phyloP scores from a whole-genome alignment of 2,797 vertebrate genomes.

The Streptopelia turtur region DNA sequence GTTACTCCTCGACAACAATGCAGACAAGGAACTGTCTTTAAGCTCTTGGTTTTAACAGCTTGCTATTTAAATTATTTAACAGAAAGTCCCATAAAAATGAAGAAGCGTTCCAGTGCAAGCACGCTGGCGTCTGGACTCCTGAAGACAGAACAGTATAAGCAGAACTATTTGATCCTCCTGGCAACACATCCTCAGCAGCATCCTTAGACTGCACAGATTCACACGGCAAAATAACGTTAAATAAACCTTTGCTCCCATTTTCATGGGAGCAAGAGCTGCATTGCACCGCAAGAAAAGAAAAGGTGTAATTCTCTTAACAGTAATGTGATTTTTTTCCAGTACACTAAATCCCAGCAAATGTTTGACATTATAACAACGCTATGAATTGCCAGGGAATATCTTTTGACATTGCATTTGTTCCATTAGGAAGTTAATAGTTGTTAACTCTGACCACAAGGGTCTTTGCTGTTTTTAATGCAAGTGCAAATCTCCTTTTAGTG shows the following conservation, averaged over 20 bases:
- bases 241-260: neutral
- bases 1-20: neutral
- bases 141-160: neutral
- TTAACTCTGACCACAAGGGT: neutral
- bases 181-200: slow-evolving; percentile 39
- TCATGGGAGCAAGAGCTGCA: neutral
- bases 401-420: neutral
- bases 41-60: neutral
- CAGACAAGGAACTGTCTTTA: neutral
- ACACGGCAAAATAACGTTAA: neutral
- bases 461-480: neutral
- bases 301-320: neutral
- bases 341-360: neutral
- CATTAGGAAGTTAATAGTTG: neutral
- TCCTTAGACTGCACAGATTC: neutral
- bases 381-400: neutral
- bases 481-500: neutral
- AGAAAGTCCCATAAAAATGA: slow-evolving; percentile 38
- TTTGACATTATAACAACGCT: neutral
- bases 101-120: slow-evolving; percentile 1
- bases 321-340: neutral
- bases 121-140: slow-evolving; percentile 1
- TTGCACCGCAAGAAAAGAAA: neutral
- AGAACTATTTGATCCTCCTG: slow-evolving; percentile 21
- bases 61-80: slow-evolving; percentile 48